phyloP scores from a whole-genome alignment of 2,888 invertebrate species.

The Chironomus riparius region DNA sequence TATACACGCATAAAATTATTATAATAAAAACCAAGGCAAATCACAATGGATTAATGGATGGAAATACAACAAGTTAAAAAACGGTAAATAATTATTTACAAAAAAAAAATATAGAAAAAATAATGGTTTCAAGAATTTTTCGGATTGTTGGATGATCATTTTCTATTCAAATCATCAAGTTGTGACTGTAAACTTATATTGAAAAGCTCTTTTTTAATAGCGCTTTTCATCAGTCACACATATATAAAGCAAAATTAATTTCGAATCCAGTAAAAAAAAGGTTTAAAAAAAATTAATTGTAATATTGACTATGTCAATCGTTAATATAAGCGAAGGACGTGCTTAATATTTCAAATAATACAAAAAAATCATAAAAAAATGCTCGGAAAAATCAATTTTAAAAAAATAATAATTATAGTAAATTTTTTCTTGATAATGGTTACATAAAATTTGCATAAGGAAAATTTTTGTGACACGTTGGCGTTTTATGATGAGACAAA shows the following conservation, averaged over 20 bases:
- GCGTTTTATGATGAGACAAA: not conserved
- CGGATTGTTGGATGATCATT: not conserved
- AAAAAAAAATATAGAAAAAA: not conserved
- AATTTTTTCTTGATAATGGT: conserved; percentile 16
- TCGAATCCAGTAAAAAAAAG: not conserved
- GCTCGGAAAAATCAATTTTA: conserved; percentile 9
- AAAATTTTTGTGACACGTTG: not conserved
- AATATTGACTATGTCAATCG: not conserved
- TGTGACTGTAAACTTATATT: not conserved
- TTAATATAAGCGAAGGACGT: not conserved
- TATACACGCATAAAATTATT: not conserved
- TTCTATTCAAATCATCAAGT: not conserved
- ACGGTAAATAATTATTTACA: not conserved
- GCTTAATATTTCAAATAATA: not conserved
- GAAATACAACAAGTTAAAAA: not conserved
- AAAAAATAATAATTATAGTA: conserved; percentile 24
- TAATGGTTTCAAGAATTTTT: not conserved
- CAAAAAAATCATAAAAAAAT: conserved; percentile 19
- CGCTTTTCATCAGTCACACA: not conserved
- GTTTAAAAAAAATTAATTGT: not conserved
- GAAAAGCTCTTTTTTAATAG: not conserved
- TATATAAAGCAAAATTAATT: not conserved
- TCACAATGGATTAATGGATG: conserved; percentile 4
- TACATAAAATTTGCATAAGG: not conserved
- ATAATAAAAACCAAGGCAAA: not conserved